Evolutionary conservation across 1,140 invertebrate genomes (phyloP), one percentile per base, ranked within the genome.

Genomic region (Drosophila paulistorum): DNA sequence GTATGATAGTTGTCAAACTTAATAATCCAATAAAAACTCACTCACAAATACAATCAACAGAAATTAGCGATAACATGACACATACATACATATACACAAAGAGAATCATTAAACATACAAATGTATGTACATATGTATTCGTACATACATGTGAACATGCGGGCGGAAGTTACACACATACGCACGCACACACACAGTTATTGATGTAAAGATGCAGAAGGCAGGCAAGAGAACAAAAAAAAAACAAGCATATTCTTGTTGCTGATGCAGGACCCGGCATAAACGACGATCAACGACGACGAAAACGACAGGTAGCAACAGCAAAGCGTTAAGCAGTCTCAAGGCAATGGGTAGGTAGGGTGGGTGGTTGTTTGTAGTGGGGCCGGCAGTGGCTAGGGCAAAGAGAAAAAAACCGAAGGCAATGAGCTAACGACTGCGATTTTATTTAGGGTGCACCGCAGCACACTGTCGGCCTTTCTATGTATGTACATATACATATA

Each of bases 391-490:
- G 57, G 26, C 5, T 39, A 33, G 9, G 35, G 37, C 11, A 37
- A 20, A 48, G 20, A 23, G 20, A 30, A 11, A 39, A 51, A 51
- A 51, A 51, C 9, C 17, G 59, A 62, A 48, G 10, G 51, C 10
- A 39, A 33, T 71, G 61, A 77, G 67, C 75, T 72, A 66, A 68
- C 73, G 63, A 71, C 63, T 62, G 62, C 73, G 77, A 66, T 80
- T 82, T 78, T 69, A 71, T 65, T 77, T 41, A 61, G 74, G 60
- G 61, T 63, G 33, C 33, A 60, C 58, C 37, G 10, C 35, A 23
- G 39, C 59, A 51, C 45, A 51, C 45, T 23, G 45, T 51, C 45
- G 23, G 45, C 45, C 45, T 51, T 20, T 17, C 17, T 48, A 48
- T 20, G 45, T 20, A 20, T 48, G 17, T 48, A 48, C 9, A 23